Percentiles rank a stretch among this genome's conserved stretches.
Evolutionary conservation across 1,140 invertebrate species (phyloP).

Genomic region (Calephelis virginiensis): DNA sequence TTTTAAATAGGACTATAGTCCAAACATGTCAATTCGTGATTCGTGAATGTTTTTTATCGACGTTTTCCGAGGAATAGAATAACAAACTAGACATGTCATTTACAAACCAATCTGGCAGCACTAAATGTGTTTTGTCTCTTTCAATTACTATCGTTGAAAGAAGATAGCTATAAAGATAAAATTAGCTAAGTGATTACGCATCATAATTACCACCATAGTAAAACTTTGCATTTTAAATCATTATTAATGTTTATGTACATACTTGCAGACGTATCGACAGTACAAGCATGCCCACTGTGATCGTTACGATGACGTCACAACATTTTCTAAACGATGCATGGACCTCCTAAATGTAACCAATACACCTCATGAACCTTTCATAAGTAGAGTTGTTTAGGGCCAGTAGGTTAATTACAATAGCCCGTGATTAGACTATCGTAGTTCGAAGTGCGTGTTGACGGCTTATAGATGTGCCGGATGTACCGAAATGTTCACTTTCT

Average conservation of each 20-base stretch:
- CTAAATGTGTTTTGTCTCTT: too few relatives aligned
- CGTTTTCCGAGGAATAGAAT: too few relatives aligned
- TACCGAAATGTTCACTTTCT: slow-evolving; percentile 1
- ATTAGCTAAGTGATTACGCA: background rate
- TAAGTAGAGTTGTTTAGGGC: slow-evolving; percentile 6
- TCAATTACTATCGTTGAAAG: too few relatives aligned
- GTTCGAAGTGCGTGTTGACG: slow-evolving; percentile 6
- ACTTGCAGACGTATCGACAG: slow-evolving; percentile 65
- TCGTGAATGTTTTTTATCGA: too few relatives aligned
- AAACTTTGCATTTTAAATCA: background rate
- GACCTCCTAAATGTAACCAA: slow-evolving; percentile 58
- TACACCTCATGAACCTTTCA: background rate
- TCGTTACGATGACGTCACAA: slow-evolving; percentile 48
- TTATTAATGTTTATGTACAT: slow-evolving; percentile 3
- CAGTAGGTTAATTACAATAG: background rate
- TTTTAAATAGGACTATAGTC: too few relatives aligned
- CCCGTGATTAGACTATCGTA: background rate
- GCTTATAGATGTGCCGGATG: background rate
- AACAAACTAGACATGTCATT: too few relatives aligned
- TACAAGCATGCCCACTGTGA: slow-evolving; percentile 72
- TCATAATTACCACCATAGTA: too few relatives aligned
- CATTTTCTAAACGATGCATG: slow-evolving; percentile 63
- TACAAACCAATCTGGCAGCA: too few relatives aligned
- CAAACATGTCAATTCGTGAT: too few relatives aligned
- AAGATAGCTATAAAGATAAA: background rate